These are phyloP conservation scores for Timema cristinae DNA, from an alignment of 2,888 invertebrate genomes.

Conservation along the genomic window DNA sequence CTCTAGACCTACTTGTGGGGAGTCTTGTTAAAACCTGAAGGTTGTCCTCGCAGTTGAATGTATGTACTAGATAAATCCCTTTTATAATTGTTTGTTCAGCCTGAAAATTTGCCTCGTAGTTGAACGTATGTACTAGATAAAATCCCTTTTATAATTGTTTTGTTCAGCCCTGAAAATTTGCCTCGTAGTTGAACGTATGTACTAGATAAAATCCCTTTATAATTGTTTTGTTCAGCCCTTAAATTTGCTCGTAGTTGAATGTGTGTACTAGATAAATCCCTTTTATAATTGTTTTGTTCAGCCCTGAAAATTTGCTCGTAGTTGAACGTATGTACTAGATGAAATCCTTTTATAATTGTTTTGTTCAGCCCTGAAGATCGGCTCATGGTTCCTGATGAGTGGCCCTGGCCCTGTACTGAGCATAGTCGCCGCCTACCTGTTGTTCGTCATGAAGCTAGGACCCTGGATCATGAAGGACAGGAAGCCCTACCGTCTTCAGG, in stretches of 20 bases:
- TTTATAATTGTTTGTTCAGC: constrained; percentile 47
- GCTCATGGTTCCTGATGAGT: constrained; percentile 73
- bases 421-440: constrained; percentile 61
- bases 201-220: not conserved
- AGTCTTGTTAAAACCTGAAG: too few species aligned
- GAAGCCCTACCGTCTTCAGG: constrained; percentile 68
- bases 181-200: not conserved
- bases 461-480: constrained; percentile 71
- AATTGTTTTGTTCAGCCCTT: constrained; percentile 56
- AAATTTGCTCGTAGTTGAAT: constrained; percentile 53
- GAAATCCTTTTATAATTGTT: not conserved
- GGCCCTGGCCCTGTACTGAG: constrained; percentile 65
- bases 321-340: not conserved
- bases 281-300: constrained; percentile 41
- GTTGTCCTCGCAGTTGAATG: too few species aligned
- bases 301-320: constrained; percentile 75
- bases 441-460: constrained; percentile 70
- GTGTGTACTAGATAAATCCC: not conserved
- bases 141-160: not conserved
- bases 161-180: constrained; percentile 66
- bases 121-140: not conserved
- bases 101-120: constrained; percentile 54
- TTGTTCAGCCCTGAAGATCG: constrained; percentile 66
- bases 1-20: too few species aligned
- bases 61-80: not conserved